Percentiles rank a stretch among this genome's conserved stretches.
phyloP scores from a whole-genome alignment of 1,140 invertebrate species.

The Drosophila sp. region DNA sequence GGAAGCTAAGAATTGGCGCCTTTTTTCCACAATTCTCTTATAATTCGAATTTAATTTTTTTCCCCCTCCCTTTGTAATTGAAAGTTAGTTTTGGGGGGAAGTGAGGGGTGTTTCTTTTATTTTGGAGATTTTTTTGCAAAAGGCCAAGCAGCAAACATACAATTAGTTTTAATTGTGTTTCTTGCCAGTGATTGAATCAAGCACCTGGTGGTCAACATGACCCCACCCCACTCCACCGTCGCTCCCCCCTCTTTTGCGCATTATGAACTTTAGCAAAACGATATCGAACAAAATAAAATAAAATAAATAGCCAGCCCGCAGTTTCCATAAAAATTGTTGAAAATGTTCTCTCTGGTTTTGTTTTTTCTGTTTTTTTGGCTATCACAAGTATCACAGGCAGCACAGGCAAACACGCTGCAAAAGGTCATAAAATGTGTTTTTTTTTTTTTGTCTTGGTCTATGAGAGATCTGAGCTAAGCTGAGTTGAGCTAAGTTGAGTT shows the following conservation, averaged over 20 bases:
- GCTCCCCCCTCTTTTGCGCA: slow-evolving; percentile 45
- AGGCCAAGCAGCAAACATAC: slow-evolving; percentile 1
- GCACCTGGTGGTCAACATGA: slow-evolving; percentile 74
- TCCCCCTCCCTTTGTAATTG: not conserved
- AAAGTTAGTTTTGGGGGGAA: no score
- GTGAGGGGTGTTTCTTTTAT: not conserved
- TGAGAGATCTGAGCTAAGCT: slow-evolving; percentile 7
- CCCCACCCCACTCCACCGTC: slow-evolving; percentile 33
- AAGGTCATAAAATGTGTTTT: slow-evolving; percentile 78
- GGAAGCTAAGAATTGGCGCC: slow-evolving; percentile 43
- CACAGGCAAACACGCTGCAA: slow-evolving; percentile 51
- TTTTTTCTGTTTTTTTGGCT: slow-evolving; percentile 57
- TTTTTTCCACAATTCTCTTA: slow-evolving; percentile 43
- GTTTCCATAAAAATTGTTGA: slow-evolving; percentile 20
- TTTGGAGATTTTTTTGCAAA: slow-evolving; percentile 17
- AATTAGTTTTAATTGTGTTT: slow-evolving; percentile 65
- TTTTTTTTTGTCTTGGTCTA: slow-evolving; percentile 64
- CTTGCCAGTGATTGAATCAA: slow-evolving; percentile 7
- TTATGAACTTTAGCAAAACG: slow-evolving; percentile 62
- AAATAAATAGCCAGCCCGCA: slow-evolving; percentile 70
- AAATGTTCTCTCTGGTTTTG: slow-evolving; percentile 11
- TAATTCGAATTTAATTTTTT: slow-evolving; percentile 51
- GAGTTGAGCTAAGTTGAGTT: no score
- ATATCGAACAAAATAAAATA: slow-evolving; percentile 34
- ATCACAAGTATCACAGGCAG: slow-evolving; percentile 58